Conservation (phyloP, 2,113 vertebrate genomes). For the Vulpes lagopus region DNA sequence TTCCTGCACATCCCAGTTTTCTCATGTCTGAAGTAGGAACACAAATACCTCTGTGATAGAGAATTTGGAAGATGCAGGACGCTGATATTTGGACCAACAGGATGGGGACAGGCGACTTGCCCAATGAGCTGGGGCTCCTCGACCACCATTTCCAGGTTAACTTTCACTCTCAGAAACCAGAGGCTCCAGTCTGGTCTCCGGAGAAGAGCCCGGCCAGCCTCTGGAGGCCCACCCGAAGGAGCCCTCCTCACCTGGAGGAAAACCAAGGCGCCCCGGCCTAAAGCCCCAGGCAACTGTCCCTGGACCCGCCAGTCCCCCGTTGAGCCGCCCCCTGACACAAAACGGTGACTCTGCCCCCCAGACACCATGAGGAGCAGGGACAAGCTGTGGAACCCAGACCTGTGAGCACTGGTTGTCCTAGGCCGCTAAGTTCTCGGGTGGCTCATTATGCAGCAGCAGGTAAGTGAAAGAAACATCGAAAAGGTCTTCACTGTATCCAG, state of each 20-base stretch:
- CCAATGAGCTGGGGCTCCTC: background rate
- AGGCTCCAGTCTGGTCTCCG: background rate
- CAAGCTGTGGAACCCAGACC: background rate
- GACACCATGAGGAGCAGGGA: background rate
- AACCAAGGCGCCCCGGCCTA: background rate
- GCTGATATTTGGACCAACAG: background rate
- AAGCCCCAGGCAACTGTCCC: background rate
- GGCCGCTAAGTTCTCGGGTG: background rate
- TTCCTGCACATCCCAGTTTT: background rate
- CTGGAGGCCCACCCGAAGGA: background rate
- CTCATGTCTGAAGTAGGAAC: background rate
- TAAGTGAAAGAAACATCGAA: background rate
- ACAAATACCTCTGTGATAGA: background rate
- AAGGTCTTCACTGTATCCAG: background rate
- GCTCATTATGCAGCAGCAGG: background rate
- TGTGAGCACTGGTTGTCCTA: background rate
- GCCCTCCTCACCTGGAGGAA: background rate
- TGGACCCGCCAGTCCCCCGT: background rate
- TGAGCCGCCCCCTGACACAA: background rate
- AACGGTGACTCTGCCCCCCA: background rate
- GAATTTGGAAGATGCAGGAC: background rate
- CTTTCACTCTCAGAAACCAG: background rate
- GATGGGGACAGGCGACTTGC: background rate
- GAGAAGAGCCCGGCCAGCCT: background rate
- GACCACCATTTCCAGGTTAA: background rate